These are phyloP conservation scores for Erinaceus europaeus DNA, from an alignment of 2,113 vertebrate species.

Conservation along the genomic window DNA sequence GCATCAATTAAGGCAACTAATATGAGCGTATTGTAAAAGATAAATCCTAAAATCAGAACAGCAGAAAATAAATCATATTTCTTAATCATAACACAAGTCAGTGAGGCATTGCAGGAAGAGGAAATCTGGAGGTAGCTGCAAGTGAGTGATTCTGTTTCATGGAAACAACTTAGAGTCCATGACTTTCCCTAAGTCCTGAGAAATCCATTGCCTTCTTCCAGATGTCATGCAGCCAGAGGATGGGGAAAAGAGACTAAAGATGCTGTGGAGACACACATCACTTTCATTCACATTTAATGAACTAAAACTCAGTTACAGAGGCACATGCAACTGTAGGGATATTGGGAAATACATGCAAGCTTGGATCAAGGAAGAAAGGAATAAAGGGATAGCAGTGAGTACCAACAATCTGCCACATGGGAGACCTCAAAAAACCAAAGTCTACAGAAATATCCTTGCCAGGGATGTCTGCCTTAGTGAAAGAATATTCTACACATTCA, in stretches of 20 bases:
- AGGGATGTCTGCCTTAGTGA: not conserved
- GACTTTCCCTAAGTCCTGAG: not conserved
- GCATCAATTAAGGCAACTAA: not conserved
- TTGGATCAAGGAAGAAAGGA: not conserved
- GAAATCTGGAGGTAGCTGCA: rapidly evolving
- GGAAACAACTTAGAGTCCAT: not conserved
- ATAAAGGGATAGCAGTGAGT: not conserved
- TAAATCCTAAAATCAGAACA: not conserved
- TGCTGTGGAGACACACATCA: not conserved
- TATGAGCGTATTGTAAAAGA: not conserved
- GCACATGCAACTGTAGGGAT: not conserved
- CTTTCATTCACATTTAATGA: not conserved
- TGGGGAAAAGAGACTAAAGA: not conserved
- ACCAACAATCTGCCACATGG: not conserved
- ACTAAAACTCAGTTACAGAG: not conserved
- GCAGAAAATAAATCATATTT: not conserved
- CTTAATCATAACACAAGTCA: not conserved
- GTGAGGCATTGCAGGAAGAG: rapidly evolving
- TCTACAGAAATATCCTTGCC: not conserved
- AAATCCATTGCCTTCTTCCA: not conserved
- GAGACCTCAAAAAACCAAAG: not conserved
- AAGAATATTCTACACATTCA: not conserved
- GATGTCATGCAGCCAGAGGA: not conserved
- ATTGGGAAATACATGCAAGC: not conserved
- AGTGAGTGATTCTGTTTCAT: not conserved